phyloP scores from a whole-genome alignment of 1,140 invertebrate species.

The Apocrypta bakeri region DNA sequence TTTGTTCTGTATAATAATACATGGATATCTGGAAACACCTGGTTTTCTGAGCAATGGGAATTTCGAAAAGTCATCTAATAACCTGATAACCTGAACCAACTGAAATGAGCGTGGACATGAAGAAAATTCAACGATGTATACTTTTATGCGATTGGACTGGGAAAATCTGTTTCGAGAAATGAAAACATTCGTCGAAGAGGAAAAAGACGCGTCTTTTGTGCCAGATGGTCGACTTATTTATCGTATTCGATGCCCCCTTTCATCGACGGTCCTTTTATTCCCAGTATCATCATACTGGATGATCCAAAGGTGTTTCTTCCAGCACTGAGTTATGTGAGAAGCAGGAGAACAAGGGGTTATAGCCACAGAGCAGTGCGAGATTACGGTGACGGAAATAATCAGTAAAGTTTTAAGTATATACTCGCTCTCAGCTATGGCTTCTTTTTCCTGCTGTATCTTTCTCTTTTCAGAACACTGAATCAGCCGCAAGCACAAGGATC shows the following conservation, averaged over 20 bases:
- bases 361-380: neutral
- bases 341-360: neutral
- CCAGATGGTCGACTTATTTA: neutral
- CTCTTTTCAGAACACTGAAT: neutral
- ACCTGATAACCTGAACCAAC: neutral
- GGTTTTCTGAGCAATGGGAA: neutral
- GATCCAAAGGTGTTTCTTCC: too few relatives aligned
- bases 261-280: neutral
- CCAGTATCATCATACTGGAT: neutral
- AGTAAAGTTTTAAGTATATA: slow-evolving; percentile 18
- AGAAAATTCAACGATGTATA: neutral
- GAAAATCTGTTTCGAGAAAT: neutral
- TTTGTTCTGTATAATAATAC: neutral
- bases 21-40: too few relatives aligned
- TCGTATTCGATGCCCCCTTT: neutral
- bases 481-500: neutral
- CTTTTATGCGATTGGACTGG: too few relatives aligned
- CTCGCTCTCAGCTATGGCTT: neutral
- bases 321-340: too few relatives aligned
- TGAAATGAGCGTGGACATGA: neutral
- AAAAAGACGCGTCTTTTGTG: neutral
- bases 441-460: neutral
- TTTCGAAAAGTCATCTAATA: neutral
- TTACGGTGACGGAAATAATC: slow-evolving; percentile 9
- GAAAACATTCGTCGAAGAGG: neutral